A percentile compares a stretch with the other conserved stretches of the same genome.
Conservation (phyloP, 2,888 invertebrate genomes). For the Pristionchus fissidentatus region DNA sequence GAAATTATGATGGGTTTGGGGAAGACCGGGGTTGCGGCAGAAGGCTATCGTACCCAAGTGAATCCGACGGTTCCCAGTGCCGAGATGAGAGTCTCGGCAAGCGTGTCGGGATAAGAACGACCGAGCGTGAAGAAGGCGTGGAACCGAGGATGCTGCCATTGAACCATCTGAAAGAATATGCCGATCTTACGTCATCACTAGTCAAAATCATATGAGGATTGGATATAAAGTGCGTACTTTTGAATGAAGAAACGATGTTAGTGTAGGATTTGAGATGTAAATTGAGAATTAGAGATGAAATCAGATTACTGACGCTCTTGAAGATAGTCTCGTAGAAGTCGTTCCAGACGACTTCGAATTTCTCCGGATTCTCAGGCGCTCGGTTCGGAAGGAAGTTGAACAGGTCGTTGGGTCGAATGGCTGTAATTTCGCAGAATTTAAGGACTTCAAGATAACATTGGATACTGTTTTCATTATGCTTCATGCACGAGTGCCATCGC, state of each 20-base stretch:
- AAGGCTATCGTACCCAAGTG: slow-evolving; percentile 84
- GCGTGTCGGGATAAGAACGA: slow-evolving; percentile 94
- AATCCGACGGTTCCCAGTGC: slow-evolving; percentile 97
- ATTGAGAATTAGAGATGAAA: neutral
- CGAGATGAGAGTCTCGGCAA: slow-evolving; percentile 94
- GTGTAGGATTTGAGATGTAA: slow-evolving; percentile 76
- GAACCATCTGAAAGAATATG: slow-evolving; percentile 79
- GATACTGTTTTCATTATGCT: too few species aligned
- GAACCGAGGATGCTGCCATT: slow-evolving; percentile 98
- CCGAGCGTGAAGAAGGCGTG: slow-evolving; percentile 98
- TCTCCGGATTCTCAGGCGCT: slow-evolving; percentile 86
- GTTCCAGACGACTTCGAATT: slow-evolving; percentile 87
- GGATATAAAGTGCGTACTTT: neutral
- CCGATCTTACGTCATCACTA: neutral
- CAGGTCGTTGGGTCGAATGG: slow-evolving; percentile 86
- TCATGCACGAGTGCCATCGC: slow-evolving; percentile 14
- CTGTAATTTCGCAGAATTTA: too few species aligned
- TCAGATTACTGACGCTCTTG: slow-evolving; percentile 86
- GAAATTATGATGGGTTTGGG: slow-evolving; percentile 47
- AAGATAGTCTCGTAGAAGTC: slow-evolving; percentile 89
- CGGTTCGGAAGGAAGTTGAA: slow-evolving; percentile 85
- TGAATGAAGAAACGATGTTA: neutral
- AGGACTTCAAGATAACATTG: too few species aligned
- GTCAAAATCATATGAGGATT: slow-evolving; percentile 77
- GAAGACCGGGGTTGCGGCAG: too few species aligned